Evolutionary conservation across 2,797 vertebrate genomes (phyloP), one percentile per base, ranked within the genome.

Genomic region (Gallirallus australis): DNA sequence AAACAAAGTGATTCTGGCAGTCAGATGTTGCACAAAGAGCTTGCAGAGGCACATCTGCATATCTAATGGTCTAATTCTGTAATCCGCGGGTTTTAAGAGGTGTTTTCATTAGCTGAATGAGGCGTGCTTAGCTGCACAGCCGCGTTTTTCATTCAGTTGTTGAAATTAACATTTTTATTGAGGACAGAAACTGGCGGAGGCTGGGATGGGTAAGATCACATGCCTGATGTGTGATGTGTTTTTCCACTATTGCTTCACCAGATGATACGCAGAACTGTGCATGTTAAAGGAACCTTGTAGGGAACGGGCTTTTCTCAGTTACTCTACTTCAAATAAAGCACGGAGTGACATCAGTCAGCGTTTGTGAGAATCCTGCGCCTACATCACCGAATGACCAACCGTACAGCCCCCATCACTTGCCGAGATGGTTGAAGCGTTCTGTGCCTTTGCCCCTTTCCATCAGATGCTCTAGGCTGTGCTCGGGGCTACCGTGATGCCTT

Each of bases 391-490:
- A 45, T 45, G 42, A 45, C 42, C 42, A 8, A 19, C 42, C 42
- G 18, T 45, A 45, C 42, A 9, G 42, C 42, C 42, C 42, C 42
- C 17, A 11, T 56, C 21, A 5, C 59, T 76, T 69, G 23, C 52
- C n/a, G 37, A n/a, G 56, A 27, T 13, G 7, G 15, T 45, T 78
- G 11, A 68, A 80, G 48, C 18, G 13, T 54, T 6, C 52, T 33
- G 8, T 64, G 48, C 31, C 8, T 47, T 86, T 42, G 10, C 24
- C 30, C 23, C 12, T 82, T 65, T 59, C 40, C 12, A 12, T 53
- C 6, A 2, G 3, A 2, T 33, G 37, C 31, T 54, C 28, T 28
- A 30, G 48, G 20, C 39, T 12, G 6, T 33, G 0, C 3, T 18
- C 5, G 11, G 59, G 60, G 56, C n/a, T 16, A 28, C 28, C 9